These are phyloP conservation scores for Litoditis marina DNA, from an alignment of 2,888 invertebrate species.

Conservation along the genomic window DNA sequence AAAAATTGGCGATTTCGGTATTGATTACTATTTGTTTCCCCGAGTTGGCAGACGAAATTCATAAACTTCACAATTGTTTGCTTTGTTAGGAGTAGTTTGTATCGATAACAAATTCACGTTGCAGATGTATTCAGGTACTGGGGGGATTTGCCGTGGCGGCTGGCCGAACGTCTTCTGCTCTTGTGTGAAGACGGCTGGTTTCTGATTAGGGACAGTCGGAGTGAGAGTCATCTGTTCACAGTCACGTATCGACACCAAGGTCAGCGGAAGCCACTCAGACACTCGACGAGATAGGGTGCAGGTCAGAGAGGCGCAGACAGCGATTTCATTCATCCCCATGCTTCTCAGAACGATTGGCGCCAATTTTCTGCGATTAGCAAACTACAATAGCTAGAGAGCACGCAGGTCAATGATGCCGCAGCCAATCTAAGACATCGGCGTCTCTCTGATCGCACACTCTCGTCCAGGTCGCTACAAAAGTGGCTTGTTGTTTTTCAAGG, in stretches of 20 bases:
- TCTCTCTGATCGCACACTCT: neutral
- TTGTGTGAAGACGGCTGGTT: slow-evolving; percentile 45
- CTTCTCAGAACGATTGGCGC: too few relatives aligned
- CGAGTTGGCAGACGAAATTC: too few relatives aligned
- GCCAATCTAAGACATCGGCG: neutral
- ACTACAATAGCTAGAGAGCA: too few relatives aligned
- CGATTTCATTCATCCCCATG: too few relatives aligned
- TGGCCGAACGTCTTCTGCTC: slow-evolving; percentile 69
- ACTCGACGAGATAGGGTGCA: too few relatives aligned
- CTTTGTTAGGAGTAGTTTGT: too few relatives aligned
- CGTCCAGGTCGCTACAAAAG: neutral
- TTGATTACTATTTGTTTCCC: neutral
- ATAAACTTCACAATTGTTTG: neutral
- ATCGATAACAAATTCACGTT: too few relatives aligned
- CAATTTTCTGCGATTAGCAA: too few relatives aligned
- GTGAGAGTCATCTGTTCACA: slow-evolving; percentile 33
- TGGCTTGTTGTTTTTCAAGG: neutral
- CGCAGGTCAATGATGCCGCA: too few relatives aligned
- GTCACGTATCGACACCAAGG: slow-evolving; percentile 29
- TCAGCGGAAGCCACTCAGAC: too few relatives aligned
- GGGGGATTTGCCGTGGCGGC: slow-evolving; percentile 75
- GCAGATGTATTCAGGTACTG: slow-evolving; percentile 85
- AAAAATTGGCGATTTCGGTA: neutral
- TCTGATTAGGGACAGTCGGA: slow-evolving; percentile 47
- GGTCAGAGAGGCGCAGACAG: too few relatives aligned